Base-by-base conservation (phyloP, 2,888 invertebrate genomes). In the Amblyjoppa proteus region DNA sequence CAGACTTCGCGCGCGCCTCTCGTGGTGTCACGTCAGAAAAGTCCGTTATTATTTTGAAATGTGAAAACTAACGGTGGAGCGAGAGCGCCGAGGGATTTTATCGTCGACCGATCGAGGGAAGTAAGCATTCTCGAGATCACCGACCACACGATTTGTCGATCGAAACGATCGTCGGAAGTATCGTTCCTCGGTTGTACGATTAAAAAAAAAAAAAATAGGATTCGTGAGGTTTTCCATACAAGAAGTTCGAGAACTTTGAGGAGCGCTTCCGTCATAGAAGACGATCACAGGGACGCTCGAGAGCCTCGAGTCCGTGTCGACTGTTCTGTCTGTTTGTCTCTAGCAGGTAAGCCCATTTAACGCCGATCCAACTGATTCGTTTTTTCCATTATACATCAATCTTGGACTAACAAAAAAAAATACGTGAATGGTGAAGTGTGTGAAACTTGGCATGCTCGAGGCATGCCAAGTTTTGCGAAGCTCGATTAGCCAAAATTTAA, bases 41-140 rank as follows among this genome's bases (percentile, higher is more conserved):
- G 64, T 64, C 34, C 64, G 64, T 64, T 64, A 64, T 34, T 49
- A 49, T 31, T 64, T 64, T 31, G 16, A 64, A 64, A 64, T 64
- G 31, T 34, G 64, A 64, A 34, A 64, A 64, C 64, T 16, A 64
- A 64, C 34, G 64, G 31, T 31, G 64, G 13, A 34, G 64, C 16
- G 61, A 28, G 31, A 31, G 58, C 11, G 16, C 7, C 64, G 64
- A 34, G n/a, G 64, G 34, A 64, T 31, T 31, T 31, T 34, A 13
- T 64, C 64, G 16, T 31, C 34, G 64, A 34, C 4, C 31, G 61
- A 28, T 31, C 61, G 28, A 28, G 25, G 61, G 31, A 61, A 61
- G 34, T n/a, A 64, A 16, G 34, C n/a, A 31, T 64, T 64, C 31
- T 16, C 13, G 11, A 34, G 16, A 31, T 31, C 31, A 13, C 34